Base-by-base conservation (phyloP, 1,140 invertebrate species). In the Drosophila novamexicana region DNA sequence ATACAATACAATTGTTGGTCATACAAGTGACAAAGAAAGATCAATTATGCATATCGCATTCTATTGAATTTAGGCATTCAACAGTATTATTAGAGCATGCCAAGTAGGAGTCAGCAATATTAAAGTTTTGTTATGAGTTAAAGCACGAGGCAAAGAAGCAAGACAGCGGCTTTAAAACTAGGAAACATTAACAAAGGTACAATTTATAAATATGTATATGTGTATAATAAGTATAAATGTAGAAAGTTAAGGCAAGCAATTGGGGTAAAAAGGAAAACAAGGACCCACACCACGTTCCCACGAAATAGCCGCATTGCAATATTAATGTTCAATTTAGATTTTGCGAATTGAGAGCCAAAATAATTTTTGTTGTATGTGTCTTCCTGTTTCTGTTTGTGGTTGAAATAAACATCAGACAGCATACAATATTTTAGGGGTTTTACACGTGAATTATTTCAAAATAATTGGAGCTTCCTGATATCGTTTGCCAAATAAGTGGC, bases 301-400 rank as follows among this genome's bases (percentile, higher is more conserved):
- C 52, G 45, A 67, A 69, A 54, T 40, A 22, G 16, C 18, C n/a
- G 44, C 44, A 58, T 39, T 58, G 45, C 1, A 66, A 39, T 49
- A 75, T 12, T 14, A 29, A 45, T 56, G 14, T 58, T 47, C 37
- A 9, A 44, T 16, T 37, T 44, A 52, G 12, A 44, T 39, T 72
- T 50, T 66, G 9, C 12, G n/a, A 50, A 37, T 66, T 39, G 39
- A 52, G 45, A 88, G 84, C 83, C 83, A 86, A 86, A 86, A 89
- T 74, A n/a, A n/a, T n/a, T n/a, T n/a, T n/a, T n/a, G n/a, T n/a
- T n/a, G n/a, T n/a, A n/a, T n/a, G n/a, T n/a, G n/a, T n/a, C n/a
- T n/a, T n/a, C n/a, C n/a, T n/a, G n/a, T n/a, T n/a, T n/a, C n/a
- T n/a, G n/a, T n/a, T n/a, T n/a, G n/a, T n/a, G n/a, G n/a, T n/a